Percentiles rank a stretch among this genome's conserved stretches.
phyloP scores from a whole-genome alignment of 2,888 invertebrate genomes.

The Petrolisthes cinctipes region DNA sequence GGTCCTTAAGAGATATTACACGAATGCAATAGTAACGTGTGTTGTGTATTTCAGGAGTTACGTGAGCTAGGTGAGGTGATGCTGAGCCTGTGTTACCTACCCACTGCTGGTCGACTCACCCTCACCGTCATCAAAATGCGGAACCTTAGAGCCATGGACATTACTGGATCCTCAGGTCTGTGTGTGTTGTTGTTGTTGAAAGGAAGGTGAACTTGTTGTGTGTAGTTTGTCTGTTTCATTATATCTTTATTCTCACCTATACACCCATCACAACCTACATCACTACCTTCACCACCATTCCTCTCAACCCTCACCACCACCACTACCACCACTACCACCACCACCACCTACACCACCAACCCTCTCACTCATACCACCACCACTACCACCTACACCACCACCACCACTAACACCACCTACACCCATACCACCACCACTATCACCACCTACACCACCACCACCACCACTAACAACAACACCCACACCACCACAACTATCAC shows the following conservation, averaged over 20 bases:
- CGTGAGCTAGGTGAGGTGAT: constrained; percentile 91
- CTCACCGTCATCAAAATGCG: constrained; percentile 92
- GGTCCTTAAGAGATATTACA: too few species aligned
- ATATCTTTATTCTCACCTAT: not conserved
- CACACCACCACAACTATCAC: not conserved
- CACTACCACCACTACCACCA: not conserved
- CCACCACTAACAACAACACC: not conserved
- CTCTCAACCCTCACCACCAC: not conserved
- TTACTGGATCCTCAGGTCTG: constrained; percentile 89
- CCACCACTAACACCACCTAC: not conserved
- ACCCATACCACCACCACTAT: too few species aligned
- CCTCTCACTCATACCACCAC: not conserved
- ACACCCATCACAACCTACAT: not conserved
- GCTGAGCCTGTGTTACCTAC: constrained; percentile 90
- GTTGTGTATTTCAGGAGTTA: constrained; percentile 76
- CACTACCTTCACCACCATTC: not conserved
- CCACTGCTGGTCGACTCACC: constrained; percentile 89
- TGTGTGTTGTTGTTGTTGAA: not conserved
- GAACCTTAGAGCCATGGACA: constrained; percentile 92
- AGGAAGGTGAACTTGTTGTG: too few species aligned
- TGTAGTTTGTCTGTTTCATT: not conserved
- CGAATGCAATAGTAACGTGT: too few species aligned
- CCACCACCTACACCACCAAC: not conserved
- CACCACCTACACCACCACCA: too few species aligned
- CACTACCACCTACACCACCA: not conserved